Evolutionary conservation across 2,888 invertebrate genomes (phyloP), one percentile per base, ranked within the genome.

Genomic region (Scelioninae gen. 2): DNA sequence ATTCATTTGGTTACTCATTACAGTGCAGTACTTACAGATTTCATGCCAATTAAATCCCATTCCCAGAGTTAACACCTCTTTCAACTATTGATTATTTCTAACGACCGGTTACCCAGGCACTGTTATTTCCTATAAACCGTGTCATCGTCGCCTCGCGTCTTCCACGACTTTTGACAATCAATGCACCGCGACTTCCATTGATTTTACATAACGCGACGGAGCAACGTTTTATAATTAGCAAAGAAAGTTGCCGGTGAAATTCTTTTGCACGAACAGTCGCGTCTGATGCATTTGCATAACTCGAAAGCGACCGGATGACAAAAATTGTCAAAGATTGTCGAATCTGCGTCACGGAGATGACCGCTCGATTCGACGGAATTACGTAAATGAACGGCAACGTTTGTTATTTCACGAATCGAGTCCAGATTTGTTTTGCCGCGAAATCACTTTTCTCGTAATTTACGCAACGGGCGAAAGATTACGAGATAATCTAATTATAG

Each of bases 161-260:
- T 35, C 35, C 35, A 35, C 37, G 25, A 37, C 6, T 63, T 70
- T 63, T 50, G 28, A 37, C 41, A 35, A 19, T 43, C 35, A 50
- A 57, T 55, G 16, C 28, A 25, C 7, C 15, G n/a, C 22, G 35
- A 48, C 46, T 65, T 55, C 33, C 15, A 41, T 46, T 18, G 31
- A 46, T 35, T 57, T 70, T 70, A 70, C 43, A 63, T 70, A 71
- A 71, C 50, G 57, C 48, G 43, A 63, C 69, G 55, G 39, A 63
- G 63, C 64, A 37, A 35, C 22, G 50, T 63, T 64, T 71, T 71
- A 52, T 71, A 64, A 71, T 64, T 64, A 58, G n/a, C 52, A 58
- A 71, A 58, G 71, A 71, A 71, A 71, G 71, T 71, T 31, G 52
- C 13, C 10, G 46, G 65, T 43, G 58, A 71, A 65, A 71, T 60